Evolutionary conservation across 2,797 vertebrate species (phyloP), one percentile per base, ranked within the genome.

Genomic region (Sebastes flavidus): DNA sequence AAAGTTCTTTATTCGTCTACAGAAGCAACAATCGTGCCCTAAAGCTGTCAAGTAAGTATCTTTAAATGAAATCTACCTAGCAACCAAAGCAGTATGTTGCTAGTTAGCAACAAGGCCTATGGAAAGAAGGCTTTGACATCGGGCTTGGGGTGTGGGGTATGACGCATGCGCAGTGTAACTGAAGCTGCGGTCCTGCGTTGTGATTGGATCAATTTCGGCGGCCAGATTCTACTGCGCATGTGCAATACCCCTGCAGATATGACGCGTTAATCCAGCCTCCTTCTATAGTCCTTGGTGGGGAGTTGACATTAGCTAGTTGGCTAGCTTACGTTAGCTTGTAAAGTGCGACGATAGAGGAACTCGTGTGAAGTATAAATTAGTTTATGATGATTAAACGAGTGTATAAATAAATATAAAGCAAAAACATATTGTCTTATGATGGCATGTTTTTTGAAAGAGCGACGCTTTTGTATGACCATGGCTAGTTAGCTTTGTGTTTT

Each of bases 401-500:
- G 12, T 46, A 11, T 20, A 8, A 24, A 20, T 46, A 13, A 20
- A 20, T 5, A 16, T 10, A 5, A 24, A 52, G 3, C 1, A 20
- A 9, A 49, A 3, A 8, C 1, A 12, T 5, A 5, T 1, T 20
- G 7, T 22, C 4, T 2, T 69, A 22, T 14, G 12, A 6, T 20
- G 9, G 4, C 10, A 72, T 0, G 6, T 71, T 66, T 70, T 70
- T 61, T 8, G 6, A 2, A 52, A 58, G n/a, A 54, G 20, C 11
- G 20, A 32, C 27, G 86, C 78, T 87, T 87, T 93, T 90, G 85
- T 87, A 63, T 75, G 4, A 49, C 25, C 7, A 22, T 5, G 5
- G 60, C 34, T 82, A 81, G 78, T 16, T 81, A 86, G 87, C 78
- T 76, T 71, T 58, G 30, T 77, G 60, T 74, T 77, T 81, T 58